Evolutionary conservation across 2,113 vertebrate genomes (phyloP).

Genomic region (Probosciger aterrimus): DNA sequence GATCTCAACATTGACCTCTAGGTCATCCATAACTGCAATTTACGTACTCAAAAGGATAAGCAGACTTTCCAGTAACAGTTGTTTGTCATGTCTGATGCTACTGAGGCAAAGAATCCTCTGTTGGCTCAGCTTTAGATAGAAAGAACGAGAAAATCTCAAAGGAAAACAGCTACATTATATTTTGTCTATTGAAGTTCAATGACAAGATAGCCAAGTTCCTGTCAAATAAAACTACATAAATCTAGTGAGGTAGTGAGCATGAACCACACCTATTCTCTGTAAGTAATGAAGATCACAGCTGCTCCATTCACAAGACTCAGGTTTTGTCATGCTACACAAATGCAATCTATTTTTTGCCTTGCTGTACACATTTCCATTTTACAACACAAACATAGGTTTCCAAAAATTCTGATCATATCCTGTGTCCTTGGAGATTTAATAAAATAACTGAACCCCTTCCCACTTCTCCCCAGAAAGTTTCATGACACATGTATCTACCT

Average conservation of each 20-base stretch:
- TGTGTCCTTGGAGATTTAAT: background rate
- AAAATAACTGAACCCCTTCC: background rate
- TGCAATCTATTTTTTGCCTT: background rate
- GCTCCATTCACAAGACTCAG: background rate
- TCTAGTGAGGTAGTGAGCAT: background rate
- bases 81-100: background rate
- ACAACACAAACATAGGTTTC: background rate
- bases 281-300: slow-evolving; percentile 10
- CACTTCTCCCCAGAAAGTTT: background rate
- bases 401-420: background rate
- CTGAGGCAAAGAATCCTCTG: background rate
- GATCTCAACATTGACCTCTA: background rate
- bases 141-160: slow-evolving; percentile 31
- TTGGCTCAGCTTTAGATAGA: background rate
- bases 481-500: background rate
- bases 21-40: background rate
- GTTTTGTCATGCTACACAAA: slow-evolving; percentile 10
- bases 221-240: background rate
- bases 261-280: slow-evolving; percentile 40
- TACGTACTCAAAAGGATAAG: background rate
- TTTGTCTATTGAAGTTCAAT: background rate
- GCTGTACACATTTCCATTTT: background rate
- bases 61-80: background rate
- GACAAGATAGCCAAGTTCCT: background rate
- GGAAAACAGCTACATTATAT: slow-evolving; percentile 4